Conservation (phyloP, 2,113 vertebrate species). For the Phasianus colchicus region DNA sequence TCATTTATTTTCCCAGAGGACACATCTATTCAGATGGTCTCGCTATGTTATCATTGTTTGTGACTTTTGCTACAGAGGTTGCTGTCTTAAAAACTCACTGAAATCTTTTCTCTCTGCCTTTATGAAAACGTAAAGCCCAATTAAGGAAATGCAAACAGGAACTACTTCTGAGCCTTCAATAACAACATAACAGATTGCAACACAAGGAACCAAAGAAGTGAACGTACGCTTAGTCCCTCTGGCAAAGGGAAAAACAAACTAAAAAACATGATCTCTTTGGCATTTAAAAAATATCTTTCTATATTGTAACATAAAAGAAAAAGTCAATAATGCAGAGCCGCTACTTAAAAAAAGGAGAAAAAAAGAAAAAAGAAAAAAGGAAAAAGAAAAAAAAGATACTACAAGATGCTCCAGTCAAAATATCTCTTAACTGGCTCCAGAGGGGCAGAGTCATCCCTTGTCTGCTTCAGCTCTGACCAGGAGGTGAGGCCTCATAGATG, state of each 20-base stretch:
- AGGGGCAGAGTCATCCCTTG: constrained; percentile 14
- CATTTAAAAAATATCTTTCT: constrained; percentile 19
- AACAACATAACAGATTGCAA: background rate
- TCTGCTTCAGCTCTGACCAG: constrained; percentile 25
- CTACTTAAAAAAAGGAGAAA: background rate
- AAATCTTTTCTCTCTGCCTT: background rate
- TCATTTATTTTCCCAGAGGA: background rate
- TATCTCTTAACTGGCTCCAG: constrained; percentile 57
- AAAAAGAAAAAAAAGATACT: background rate
- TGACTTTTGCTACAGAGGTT: background rate
- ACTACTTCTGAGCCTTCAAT: background rate
- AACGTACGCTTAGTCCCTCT: background rate
- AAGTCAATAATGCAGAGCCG: constrained; percentile 57
- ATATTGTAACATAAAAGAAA: background rate
- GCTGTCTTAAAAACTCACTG: background rate
- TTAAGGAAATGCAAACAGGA: constrained; percentile 42
- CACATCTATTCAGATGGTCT: background rate
- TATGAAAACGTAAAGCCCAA: constrained; percentile 11
- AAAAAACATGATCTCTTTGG: constrained; percentile 8
- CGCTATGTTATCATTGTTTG: background rate
- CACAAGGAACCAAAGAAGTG: background rate
- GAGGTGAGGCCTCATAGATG: constrained; percentile 21
- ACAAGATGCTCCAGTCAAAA: constrained; percentile 28
- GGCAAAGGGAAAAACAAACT: constrained; percentile 21
- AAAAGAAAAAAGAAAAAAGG: background rate